Evolutionary conservation across 1,140 invertebrate genomes (phyloP), one percentile per base, ranked within the genome.

Genomic region (Ruditapes philippinarum): DNA sequence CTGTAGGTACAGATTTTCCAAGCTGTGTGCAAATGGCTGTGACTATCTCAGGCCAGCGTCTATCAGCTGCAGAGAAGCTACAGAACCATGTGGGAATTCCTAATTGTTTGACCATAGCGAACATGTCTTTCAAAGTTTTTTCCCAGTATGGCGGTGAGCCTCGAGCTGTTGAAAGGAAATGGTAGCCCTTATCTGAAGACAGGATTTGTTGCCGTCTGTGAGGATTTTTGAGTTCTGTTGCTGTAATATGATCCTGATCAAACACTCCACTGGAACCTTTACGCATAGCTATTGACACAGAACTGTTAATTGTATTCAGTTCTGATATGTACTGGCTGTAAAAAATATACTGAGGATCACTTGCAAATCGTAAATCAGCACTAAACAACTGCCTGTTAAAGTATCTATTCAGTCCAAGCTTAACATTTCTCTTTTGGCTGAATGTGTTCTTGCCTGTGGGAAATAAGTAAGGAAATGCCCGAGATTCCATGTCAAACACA

Each of bases 31-130:
- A 70, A 36, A 70, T 70, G 11, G 65, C 65, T 70, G 65, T 70
- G 4, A 70, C 65, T 17, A 70, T 70, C 65, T 70, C 65, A 70
- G 65, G 65, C 65, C 65, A 70, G 65, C 65, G 65, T 70, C 65
- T 70, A 70, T 70, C 65, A 36, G 65, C 65, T 9, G 65, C 65
- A 9, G 65, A 70, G 65, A 70, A 70, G 22, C 65, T 70, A 22
- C 65, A 70, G 65, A 70, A 70, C 9, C 65, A 70, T 36, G 65
- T 62, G 5, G 60, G 60, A 62, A 7, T 62, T 5, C 22, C 22
- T 7, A 62, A 31, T 62, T 62, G 60, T 70, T 40, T 33, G 4
- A 70, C 65, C 65, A 70, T 70, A 36, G 65, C 65, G 22, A 70
- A 70, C 22, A 70, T 9, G 36, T 70, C 65, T 40, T 70, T 70